These are phyloP conservation scores for Palythoa heliodiscus DNA, from an alignment of 92 coral and sea anemone genomes.

Conservation along the genomic window DNA sequence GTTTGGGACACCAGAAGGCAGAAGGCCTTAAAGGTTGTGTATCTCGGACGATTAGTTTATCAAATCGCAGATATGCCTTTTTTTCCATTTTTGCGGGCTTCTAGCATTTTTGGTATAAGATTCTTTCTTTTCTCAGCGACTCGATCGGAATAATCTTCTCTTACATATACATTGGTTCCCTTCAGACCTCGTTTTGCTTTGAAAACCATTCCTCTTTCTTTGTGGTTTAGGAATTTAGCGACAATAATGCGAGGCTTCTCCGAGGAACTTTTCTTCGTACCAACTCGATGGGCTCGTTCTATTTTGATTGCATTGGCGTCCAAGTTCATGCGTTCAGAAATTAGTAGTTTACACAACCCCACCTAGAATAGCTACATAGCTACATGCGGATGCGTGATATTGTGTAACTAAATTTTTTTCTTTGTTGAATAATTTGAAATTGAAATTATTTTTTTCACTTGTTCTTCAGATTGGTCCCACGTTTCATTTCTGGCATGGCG, in stretches of 20 bases:
- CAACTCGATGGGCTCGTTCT: neutral
- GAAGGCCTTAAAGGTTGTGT: neutral
- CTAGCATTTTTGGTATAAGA: conserved; percentile 50
- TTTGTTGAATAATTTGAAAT: too few relatives aligned
- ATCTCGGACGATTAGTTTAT: conserved; percentile 40
- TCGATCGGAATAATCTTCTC: conserved; percentile 56
- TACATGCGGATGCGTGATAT: too few relatives aligned
- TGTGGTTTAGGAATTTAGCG: conserved; percentile 46
- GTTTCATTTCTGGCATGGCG: neutral
- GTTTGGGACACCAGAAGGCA: neutral
- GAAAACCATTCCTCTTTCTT: conserved; percentile 12
- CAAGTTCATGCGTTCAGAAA: too few relatives aligned
- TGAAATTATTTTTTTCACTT: neutral
- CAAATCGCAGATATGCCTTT: conserved; percentile 46
- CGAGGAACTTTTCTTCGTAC: neutral
- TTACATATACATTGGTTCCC: conserved; percentile 40
- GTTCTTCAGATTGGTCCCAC: neutral
- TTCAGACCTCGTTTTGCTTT: conserved; percentile 39
- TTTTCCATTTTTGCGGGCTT: conserved; percentile 26
- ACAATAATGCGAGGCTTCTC: conserved; percentile 43
- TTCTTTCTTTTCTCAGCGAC: conserved; percentile 44
- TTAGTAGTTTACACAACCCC: too few relatives aligned
- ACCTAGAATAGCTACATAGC: too few relatives aligned
- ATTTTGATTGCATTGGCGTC: neutral
- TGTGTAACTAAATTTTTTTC: too few relatives aligned